Evolutionary conservation across 2,797 vertebrate species (phyloP).

Genomic region (Linurgus olivaceus): DNA sequence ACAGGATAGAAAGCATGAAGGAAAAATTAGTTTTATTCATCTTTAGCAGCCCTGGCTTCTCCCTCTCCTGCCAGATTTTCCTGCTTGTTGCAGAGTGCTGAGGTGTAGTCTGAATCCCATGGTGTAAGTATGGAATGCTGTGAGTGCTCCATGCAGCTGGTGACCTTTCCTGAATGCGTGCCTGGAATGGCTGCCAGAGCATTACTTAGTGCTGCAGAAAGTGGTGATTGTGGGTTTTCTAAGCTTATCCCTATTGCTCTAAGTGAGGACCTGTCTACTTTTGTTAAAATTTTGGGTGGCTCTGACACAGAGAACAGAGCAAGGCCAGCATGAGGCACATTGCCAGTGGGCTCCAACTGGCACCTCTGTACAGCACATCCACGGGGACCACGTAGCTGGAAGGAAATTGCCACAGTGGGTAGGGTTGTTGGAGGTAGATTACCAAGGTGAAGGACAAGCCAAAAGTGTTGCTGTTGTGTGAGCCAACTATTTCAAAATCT

Average conservation of each 20-base stretch:
- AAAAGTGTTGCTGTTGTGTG: background rate
- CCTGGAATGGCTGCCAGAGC: background rate
- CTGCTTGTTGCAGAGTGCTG: background rate
- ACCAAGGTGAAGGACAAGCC: background rate
- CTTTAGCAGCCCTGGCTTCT: background rate
- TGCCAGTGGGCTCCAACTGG: background rate
- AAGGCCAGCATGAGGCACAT: background rate
- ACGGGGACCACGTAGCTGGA: rapidly evolving
- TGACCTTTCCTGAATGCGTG: background rate
- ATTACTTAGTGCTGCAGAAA: background rate
- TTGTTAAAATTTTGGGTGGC: background rate
- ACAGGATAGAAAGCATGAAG: background rate
- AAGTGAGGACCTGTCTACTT: background rate
- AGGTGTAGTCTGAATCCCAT: background rate
- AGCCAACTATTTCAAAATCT: background rate
- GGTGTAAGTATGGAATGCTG: background rate
- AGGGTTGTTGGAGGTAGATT: background rate
- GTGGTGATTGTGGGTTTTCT: background rate
- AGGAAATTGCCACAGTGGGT: background rate
- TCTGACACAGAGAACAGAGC: background rate
- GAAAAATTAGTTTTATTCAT: background rate
- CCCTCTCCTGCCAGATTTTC: background rate
- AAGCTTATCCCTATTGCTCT: background rate
- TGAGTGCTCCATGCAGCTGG: background rate
- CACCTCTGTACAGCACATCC: background rate